Evolutionary conservation across 2,113 vertebrate species (phyloP), one percentile per base, ranked within the genome.

Genomic region (Nasalis larvatus): DNA sequence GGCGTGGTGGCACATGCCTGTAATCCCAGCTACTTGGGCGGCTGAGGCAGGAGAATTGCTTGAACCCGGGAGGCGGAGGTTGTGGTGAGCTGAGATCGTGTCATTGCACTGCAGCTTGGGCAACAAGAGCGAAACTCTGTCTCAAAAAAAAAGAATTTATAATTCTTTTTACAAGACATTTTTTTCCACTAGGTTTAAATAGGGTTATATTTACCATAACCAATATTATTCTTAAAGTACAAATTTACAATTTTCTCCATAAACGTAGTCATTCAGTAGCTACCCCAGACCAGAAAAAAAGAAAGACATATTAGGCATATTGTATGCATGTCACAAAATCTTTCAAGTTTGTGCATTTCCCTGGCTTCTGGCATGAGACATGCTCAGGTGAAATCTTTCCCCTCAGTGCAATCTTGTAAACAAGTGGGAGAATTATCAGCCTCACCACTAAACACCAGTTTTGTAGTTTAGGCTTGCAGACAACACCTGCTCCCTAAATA

Each of bases 371-470:
- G 73, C 58, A n/a, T 23, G 27, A 95, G 73, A 69, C 25, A 8
- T 32, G 18, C 49, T 96, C 54, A n/a, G 87, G 73, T 95, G 83
- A 89, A 85, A 83, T 74, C 93, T 73, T 81, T 80, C 56, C 40
- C n/a, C 76, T 92, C 78, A 32, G 69, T 68, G 86, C 85, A 73
- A 92, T 97, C 94, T 96, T 95, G 27, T 93, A 97, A 97, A 96
- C 78, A 82, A 97, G 92, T 40, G 73, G 56, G 82, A 63, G 96
- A 96, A 95, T 98, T 94, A 95, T 94, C 95, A n/a, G 81, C 78
- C 78, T 95, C 54, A 91, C 95, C 95, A 94, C 97, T 97, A 98
- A 98, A 97, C 91, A 98, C 91, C 20, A 77, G 73, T 89, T 95
- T 96, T 66, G 82, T 27, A 60, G 96, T 96, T 93, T 16, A 81